Percentiles rank a stretch among this genome's conserved stretches.
phyloP scores from a whole-genome alignment of 2,888 invertebrate genomes.

The Drosophila subquinaria region DNA sequence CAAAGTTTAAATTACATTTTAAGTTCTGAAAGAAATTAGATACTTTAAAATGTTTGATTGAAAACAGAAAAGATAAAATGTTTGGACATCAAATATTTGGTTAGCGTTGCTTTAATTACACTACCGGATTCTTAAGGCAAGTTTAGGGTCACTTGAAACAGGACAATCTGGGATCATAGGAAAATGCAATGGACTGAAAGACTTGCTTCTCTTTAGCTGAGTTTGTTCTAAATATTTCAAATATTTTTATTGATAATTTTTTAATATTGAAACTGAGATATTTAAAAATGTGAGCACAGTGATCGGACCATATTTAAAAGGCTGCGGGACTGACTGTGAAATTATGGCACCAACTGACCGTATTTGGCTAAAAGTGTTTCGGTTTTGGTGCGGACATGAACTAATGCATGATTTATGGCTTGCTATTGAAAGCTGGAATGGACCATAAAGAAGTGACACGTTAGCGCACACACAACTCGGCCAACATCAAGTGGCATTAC shows the following conservation, averaged over 20 bases:
- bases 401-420: slow-evolving; percentile 81
- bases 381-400: slow-evolving; percentile 60
- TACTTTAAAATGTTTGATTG: too few species aligned
- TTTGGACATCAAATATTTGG: neutral
- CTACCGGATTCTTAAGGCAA: neutral
- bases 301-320: slow-evolving; percentile 45
- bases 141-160: neutral
- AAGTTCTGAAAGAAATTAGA: too few species aligned
- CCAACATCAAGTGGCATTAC: slow-evolving; percentile 22
- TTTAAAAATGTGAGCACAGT: slow-evolving; percentile 16
- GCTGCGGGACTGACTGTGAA: slow-evolving; percentile 58
- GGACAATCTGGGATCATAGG: neutral
- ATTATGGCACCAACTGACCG: slow-evolving; percentile 70
- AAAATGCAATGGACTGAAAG: neutral
- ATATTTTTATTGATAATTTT: slow-evolving; percentile 5
- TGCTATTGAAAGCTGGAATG: slow-evolving; percentile 58
- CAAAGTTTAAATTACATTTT: too few species aligned
- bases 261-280: slow-evolving; percentile 14
- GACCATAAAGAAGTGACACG: slow-evolving; percentile 62
- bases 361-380: slow-evolving; percentile 60
- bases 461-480: slow-evolving; percentile 21
- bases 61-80: too few species aligned
- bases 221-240: neutral
- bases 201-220: too few species aligned
- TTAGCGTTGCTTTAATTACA: neutral